Evolutionary conservation across 2,888 invertebrate genomes (phyloP), one percentile per base, ranked within the genome.

Genomic region (Uropetala carovei): DNA sequence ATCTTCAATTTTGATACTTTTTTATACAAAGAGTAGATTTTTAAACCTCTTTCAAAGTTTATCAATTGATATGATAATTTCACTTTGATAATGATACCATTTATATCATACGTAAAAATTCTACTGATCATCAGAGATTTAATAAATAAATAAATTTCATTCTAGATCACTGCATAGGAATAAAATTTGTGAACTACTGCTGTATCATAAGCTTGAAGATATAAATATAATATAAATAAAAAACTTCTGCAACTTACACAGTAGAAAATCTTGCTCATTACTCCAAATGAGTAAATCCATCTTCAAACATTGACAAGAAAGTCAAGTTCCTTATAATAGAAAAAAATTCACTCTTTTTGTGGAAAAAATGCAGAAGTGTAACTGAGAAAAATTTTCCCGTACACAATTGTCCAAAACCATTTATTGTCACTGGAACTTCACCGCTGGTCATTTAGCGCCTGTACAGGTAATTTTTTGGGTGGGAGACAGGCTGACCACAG

Each of bases 391-490:
- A 43, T 43, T 64, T 43, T 43, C 64, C 89, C 64, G 64, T n/a
- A 56, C 89, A 75, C 30, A 89, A 89, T 43, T 64, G 89, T 89
- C 64, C 89, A 43, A 64, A 43, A 89, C 43, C 64, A 64, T 18
- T 27, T 13, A 89, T 18, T 56, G 60, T 89, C 89, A 89, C 89
- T 64, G 60, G 89, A 60, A 64, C 13, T 86, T 64, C 11, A 75
- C 27, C 10, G 18, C 11, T 64, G 18, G 1, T 64, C 30, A 16
- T 68, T 86, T 89, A 89, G 13, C 89, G 89, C 89, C 89, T 89
- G 95, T 98, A 98, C 93, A 98, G 96, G 95, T 98, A 98, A 95
- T 98, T 98, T 94, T 98, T 98, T 93, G 98, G 97, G 93, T 98
- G 97, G 60, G 93, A 92, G 92, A 97, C 96, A 3, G 98, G 98